These are phyloP conservation scores for Gastrophysa polygoni DNA, from an alignment of 2,888 invertebrate genomes.

Conservation along the genomic window DNA sequence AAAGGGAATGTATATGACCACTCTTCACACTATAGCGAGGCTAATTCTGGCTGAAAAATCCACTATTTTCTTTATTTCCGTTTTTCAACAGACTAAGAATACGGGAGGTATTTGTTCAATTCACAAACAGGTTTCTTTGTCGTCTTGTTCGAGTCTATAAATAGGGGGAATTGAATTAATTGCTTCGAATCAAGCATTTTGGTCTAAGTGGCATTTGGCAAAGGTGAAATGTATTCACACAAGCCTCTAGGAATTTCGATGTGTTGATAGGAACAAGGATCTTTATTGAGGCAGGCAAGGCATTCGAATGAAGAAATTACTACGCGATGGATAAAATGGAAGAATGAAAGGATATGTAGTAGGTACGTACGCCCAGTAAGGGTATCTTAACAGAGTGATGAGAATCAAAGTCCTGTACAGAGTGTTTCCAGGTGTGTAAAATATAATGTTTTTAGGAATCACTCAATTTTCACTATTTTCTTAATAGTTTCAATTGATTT, in stretches of 20 bases:
- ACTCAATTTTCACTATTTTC: too few relatives aligned
- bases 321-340: too few relatives aligned
- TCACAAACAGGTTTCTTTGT: constrained; percentile 10
- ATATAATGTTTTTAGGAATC: too few relatives aligned
- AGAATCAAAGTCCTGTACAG: too few relatives aligned
- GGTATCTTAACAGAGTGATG: too few relatives aligned
- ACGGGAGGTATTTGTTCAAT: constrained; percentile 10
- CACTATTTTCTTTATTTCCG: not conserved
- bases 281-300: not conserved
- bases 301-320: too few relatives aligned
- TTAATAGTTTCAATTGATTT: too few relatives aligned
- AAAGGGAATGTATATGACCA: too few relatives aligned
- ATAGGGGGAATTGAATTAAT: constrained; percentile 15
- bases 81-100: constrained; percentile 13
- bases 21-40: too few relatives aligned
- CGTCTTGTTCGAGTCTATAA: constrained; percentile 7
- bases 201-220: constrained; percentile 7
- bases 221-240: constrained; percentile 3
- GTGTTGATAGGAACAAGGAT: not conserved
- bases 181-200: constrained; percentile 7
- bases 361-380: too few relatives aligned
- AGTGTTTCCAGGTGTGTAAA: too few relatives aligned
- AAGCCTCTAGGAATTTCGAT: not conserved
- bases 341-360: too few relatives aligned
- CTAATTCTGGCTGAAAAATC: not conserved